Base-by-base conservation (phyloP, 2,113 vertebrate genomes). In the Anguilla japonica region DNA sequence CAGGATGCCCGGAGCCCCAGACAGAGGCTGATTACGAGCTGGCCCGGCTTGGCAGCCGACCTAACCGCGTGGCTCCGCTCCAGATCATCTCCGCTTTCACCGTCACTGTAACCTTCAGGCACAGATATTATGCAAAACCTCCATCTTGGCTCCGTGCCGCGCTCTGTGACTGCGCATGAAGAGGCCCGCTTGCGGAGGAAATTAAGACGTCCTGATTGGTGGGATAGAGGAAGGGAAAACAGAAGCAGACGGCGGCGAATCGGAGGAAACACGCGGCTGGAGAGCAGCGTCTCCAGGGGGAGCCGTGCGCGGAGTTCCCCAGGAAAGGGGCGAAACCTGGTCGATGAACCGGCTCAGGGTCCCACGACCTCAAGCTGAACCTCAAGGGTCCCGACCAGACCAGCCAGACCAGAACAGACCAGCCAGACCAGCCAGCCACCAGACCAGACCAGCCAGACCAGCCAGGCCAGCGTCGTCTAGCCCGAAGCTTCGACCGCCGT, bases 91-190 rank as follows among this genome's bases (percentile, higher is more conserved):
- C 26, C 46, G 83, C n/a, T 18, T 79, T n/a, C 75, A 79, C 56
- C n/a, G 41, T 80, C 85, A 86, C 79, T 83, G 87, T 86, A 87
- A 71, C 84, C n/a, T 83, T 57, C 39, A 86, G 83, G 79, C 75
- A 83, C 67, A 89, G 82, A 88, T 85, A 79, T 34, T 53, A 88
- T 88, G 87, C 84, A 82, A 88, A 88, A 80, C 87, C 57, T 22
- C 34, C 26, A 34, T 0, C 56, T 84, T 83, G 88, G 82, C 56
- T 79, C 4, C 14, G 40, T 6, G 9, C 39, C 83, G 26, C 40
- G 29, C 41, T 79, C 56, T 83, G 60, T 85, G 83, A 79, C 86
- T 85, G 43, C 46, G 60, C 86, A 83, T 78, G 83, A 87, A n/a
- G 46, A 88, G 46, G 53, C 60, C 71, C 71, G 50, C 79, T 67